These are phyloP conservation scores for Pasiphila rectangulata DNA, from an alignment of 2,888 invertebrate genomes.

Conservation along the genomic window DNA sequence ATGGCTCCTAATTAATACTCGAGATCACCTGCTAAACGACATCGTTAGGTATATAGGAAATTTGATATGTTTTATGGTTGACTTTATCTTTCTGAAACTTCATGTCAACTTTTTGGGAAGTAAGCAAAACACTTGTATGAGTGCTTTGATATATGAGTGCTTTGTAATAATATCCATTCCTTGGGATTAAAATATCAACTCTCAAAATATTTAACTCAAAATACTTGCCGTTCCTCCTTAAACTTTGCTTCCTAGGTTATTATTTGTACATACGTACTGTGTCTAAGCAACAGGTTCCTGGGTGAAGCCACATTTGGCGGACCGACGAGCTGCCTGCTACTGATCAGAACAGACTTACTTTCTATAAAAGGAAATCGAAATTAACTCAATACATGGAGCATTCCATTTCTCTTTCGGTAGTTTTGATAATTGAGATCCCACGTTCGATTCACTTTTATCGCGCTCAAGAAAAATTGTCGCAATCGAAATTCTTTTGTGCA, in stretches of 20 bases:
- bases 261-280: constrained; percentile 6
- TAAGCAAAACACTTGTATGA: too few relatives aligned
- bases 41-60: constrained; percentile 28
- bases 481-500: constrained; percentile 51
- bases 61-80: constrained; percentile 22
- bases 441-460: constrained; percentile 62
- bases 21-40: constrained; percentile 20
- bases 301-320: constrained; percentile 45
- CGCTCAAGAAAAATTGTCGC: constrained; percentile 40
- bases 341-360: constrained; percentile 74
- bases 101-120: too few relatives aligned
- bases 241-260: not conserved
- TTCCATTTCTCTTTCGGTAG: constrained; percentile 74
- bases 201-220: not conserved
- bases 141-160: too few relatives aligned
- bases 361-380: constrained; percentile 80
- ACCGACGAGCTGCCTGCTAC: constrained; percentile 44
- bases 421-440: constrained; percentile 68
- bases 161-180: too few relatives aligned
- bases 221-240: too few relatives aligned
- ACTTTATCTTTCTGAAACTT: constrained; percentile 29
- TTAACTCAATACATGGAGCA: constrained; percentile 71
- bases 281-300: constrained; percentile 48
- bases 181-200: too few relatives aligned
- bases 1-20: constrained; percentile 20